Evolutionary conservation across 2,797 vertebrate genomes (phyloP), one percentile per base, ranked within the genome.

Genomic region (Hypotaenidia okinawae): DNA sequence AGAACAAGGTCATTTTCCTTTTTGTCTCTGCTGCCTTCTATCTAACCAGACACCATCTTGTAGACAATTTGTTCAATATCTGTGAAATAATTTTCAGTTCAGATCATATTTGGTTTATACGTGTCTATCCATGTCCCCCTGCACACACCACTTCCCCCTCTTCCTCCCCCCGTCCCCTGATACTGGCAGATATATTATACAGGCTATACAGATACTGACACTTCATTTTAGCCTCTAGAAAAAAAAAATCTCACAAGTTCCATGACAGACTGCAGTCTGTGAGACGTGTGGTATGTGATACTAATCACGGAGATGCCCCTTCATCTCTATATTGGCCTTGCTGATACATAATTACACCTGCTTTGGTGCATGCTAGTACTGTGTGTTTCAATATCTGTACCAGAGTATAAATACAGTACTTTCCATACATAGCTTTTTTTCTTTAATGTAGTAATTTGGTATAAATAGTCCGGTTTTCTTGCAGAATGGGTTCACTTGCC

Each of bases 81-180:
- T 89, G 54, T 90, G 93, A 77, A 94, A 94, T 94, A 10, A 66
- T 74, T 97, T 93, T 97, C 84, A 59, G 93, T 96, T 96, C 91
- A 77, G 33, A 96, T 96, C 90, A 74, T 96, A 95, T 96, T 66
- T 95, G 88, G 94, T 93, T 96, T 97, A 95, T 69, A 52, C 39
- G 23, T 85, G 69, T 69, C 57, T 87, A 37, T 14, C 61, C 3
- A 1, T 51, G 32, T 54, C 33, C 37, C n/a, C 18, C 28, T 84
- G 35, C 21, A 52, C n/a, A 2, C 19, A 54, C 54, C 17, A 7
- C 54, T 55, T 9, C 9, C 39, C 19, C 11, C 4, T 13, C 23
- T 9, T 4, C 12, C 43, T 10, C 6, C 39, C 19, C 11, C 4
- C 10, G 5, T 37, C 37, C 37, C 37, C 37, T 37, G 37, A 37